Base-by-base conservation (phyloP, 2,888 invertebrate species). In the Cotesia congregata region DNA sequence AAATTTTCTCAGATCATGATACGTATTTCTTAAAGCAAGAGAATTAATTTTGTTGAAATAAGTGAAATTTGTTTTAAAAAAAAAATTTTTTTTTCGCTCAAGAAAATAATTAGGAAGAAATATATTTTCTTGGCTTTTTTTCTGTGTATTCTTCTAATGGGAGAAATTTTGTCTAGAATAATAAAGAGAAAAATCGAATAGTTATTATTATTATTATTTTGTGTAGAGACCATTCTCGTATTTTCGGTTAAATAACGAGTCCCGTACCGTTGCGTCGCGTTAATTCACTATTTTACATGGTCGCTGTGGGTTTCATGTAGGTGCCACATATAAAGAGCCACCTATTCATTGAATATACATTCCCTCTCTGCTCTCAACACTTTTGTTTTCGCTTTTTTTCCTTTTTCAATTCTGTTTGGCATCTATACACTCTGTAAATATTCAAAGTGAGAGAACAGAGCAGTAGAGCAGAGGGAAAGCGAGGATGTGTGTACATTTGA, bases 241-340 rank as follows among this genome's bases (percentile, higher is more conserved):
- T 76, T 67, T 75, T 72, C 61, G 41, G 72, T 67, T 72, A 76
- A 76, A 76, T 76, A 76, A 72, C 68, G 72, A 5, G 41, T 40
- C 41, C 41, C 62, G 41, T 40, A 38, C 41, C 62, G 67, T 76
- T 72, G 76, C 62, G 61, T 67, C 41, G 72, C 64, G 68, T 76
- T 76, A 72, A 76, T 76, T 76, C 76, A 72, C 72, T 67, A 76
- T 76, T 76, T 76, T 76, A 76, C 72, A 68, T 62, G 72, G 38
- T 64, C 67, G 62, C 61, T 20, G 41, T 72, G 72, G 71, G 65
- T 59, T 67, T 64, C 38, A 62, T 72, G 72, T 67, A 76, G 68
- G 67, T 61, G 72, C 68, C 68, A 72, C 61, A 75, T 76, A 76
- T 30, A 30, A 30, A 30, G 72, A 76, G 38, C 67, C 60, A 17